phyloP scores from a whole-genome alignment of 2,888 invertebrate genomes.

The Nymphalis c-album region DNA sequence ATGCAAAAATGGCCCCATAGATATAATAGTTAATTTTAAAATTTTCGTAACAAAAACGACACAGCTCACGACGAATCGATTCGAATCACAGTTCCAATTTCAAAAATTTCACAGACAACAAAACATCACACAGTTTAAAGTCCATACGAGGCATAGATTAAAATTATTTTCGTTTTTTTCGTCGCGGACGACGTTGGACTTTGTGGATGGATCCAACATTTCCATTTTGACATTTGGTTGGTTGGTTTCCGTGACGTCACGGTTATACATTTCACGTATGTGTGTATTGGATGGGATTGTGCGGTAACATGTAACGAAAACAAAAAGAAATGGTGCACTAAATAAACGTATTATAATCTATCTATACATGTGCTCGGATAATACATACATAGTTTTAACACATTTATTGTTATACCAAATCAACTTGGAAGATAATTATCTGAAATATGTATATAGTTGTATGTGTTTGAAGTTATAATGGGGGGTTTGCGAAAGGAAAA shows the following conservation, averaged over 20 bases:
- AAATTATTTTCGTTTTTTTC: slow-evolving; percentile 79
- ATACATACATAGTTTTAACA: slow-evolving; percentile 16
- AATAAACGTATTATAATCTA: slow-evolving; percentile 69
- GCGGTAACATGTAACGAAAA: slow-evolving; percentile 80
- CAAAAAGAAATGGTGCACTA: slow-evolving; percentile 80
- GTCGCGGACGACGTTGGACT: slow-evolving; percentile 80
- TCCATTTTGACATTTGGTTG: slow-evolving; percentile 65
- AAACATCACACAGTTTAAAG: slow-evolving; percentile 43
- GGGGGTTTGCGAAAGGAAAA: neutral
- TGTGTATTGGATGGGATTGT: slow-evolving; percentile 77
- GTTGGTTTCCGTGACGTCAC: slow-evolving; percentile 58
- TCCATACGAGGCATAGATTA: slow-evolving; percentile 48
- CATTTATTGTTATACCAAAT: neutral
- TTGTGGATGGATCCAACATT: slow-evolving; percentile 73
- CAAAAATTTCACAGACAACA: slow-evolving; percentile 49
- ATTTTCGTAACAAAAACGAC: slow-evolving; percentile 39
- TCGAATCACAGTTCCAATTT: slow-evolving; percentile 73
- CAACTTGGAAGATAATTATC: slow-evolving; percentile 1
- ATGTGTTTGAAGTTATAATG: neutral
- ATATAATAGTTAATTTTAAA: slow-evolving; percentile 14
- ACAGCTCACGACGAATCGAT: slow-evolving; percentile 44
- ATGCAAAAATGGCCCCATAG: slow-evolving; percentile 49
- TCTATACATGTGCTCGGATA: slow-evolving; percentile 39
- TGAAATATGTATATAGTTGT: slow-evolving; percentile 3
- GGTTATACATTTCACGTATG: slow-evolving; percentile 48